A percentile compares a stretch with the other conserved stretches of the same genome.
These are phyloP conservation scores for Abramis brama DNA, from an alignment of 2,113 vertebrate species.

Conservation along the genomic window DNA sequence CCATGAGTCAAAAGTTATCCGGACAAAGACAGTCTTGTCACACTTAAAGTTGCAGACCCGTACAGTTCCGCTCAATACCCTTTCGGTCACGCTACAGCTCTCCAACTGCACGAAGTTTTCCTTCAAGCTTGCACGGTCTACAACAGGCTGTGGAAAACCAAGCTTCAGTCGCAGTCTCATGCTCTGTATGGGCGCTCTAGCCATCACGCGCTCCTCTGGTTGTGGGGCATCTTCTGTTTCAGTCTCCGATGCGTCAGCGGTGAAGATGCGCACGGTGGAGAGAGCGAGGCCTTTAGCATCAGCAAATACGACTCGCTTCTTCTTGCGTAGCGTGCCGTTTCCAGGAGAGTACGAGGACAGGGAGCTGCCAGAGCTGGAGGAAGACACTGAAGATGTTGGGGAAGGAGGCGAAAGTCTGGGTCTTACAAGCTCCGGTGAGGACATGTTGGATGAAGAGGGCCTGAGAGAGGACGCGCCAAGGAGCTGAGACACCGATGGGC, in stretches of 20 bases:
- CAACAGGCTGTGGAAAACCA: conserved; percentile 69
- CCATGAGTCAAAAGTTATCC: conserved; percentile 79
- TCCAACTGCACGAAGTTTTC: conserved; percentile 69
- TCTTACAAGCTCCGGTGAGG: background rate
- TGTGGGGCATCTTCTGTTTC: background rate
- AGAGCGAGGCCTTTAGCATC: conserved; percentile 78
- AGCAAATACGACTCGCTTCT: conserved; percentile 79
- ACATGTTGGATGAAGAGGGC: background rate
- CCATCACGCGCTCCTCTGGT: background rate
- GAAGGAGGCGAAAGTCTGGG: background rate
- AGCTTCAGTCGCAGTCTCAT: conserved; percentile 20
- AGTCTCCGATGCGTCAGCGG: conserved; percentile 56
- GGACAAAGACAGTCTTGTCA: conserved; percentile 67
- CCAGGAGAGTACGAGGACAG: background rate
- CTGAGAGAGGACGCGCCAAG: conserved; percentile 33
- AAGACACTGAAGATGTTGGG: background rate
- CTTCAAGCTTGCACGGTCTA: conserved; percentile 56
- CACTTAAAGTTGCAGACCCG: conserved; percentile 60
- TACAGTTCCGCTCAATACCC: conserved; percentile 71
- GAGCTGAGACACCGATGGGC: conserved; percentile 1
- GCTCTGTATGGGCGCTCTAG: background rate
- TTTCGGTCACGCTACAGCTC: conserved; percentile 71
- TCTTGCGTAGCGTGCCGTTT: conserved; percentile 58
- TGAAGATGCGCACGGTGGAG: conserved; percentile 70
- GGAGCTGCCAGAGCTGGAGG: conserved; percentile 49